Evolutionary conservation across 1,140 invertebrate genomes (phyloP).

Genomic region (Trachelipus rathkii): DNA sequence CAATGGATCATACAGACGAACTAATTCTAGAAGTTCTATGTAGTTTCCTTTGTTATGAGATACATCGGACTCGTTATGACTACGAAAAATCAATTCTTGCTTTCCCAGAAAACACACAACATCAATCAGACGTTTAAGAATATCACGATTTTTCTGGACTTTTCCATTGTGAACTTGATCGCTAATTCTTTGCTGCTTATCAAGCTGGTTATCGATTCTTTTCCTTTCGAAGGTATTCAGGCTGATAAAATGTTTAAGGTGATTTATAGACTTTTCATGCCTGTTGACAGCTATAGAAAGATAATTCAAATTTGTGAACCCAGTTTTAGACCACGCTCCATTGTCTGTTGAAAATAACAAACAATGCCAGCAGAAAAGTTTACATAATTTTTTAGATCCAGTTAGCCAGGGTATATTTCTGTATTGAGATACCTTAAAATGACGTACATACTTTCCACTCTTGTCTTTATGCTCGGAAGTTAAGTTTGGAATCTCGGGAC

Average conservation of each 20-base stretch:
- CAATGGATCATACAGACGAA: neutral
- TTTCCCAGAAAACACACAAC: neutral
- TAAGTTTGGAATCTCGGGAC: no score
- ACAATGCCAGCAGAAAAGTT: constrained; percentile 26
- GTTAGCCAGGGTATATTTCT: constrained; percentile 9
- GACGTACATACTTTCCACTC: no score
- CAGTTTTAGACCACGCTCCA: neutral
- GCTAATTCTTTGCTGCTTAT: neutral
- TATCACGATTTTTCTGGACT: neutral
- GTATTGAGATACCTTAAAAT: no score
- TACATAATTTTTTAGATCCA: constrained; percentile 3
- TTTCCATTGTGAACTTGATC: neutral
- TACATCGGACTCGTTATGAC: constrained; percentile 8
- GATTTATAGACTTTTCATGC: neutral
- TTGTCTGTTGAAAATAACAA: constrained; percentile 22
- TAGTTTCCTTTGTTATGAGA: constrained; percentile 24
- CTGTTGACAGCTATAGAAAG: neutral
- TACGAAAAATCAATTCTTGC: neutral
- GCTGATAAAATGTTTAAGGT: neutral
- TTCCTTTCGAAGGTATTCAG: no score
- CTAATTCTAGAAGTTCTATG: constrained; percentile 18
- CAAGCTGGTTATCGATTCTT: neutral
- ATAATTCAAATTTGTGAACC: neutral
- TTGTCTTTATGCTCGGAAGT: no score
- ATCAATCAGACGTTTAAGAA: constrained; percentile 3